phyloP scores from a whole-genome alignment of 1,140 invertebrate species.

The Lepidurus apus region DNA sequence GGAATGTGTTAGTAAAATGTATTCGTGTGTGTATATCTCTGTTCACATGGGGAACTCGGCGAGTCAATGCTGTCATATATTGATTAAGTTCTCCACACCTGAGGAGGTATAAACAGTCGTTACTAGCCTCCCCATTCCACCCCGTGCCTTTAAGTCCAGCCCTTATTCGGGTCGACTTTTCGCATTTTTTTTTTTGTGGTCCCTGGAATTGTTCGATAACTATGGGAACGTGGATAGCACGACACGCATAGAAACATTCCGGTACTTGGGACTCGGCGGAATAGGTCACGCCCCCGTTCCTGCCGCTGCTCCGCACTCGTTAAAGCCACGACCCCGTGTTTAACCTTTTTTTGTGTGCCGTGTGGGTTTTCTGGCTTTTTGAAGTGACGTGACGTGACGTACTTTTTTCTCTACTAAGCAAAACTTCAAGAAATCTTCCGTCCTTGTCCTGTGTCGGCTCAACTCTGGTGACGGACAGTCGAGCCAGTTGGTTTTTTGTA shows the following conservation, averaged over 20 bases:
- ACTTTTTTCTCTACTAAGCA: background rate
- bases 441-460: background rate
- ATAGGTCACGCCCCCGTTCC: background rate
- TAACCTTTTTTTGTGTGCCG: background rate
- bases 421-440: background rate
- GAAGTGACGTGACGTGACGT: background rate
- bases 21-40: no score
- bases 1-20: background rate
- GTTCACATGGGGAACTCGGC: background rate
- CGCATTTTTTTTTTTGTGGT: background rate
- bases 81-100: conserved; percentile 18
- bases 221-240: background rate
- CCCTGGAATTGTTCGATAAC: background rate
- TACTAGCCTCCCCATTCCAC: background rate
- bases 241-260: background rate
- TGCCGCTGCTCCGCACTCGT: background rate
- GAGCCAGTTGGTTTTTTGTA: background rate
- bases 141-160: background rate
- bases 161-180: background rate
- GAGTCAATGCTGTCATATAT: conserved; percentile 10
- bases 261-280: background rate
- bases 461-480: background rate
- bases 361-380: background rate
- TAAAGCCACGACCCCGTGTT: background rate
- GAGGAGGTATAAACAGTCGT: background rate